These are phyloP conservation scores for Sapajus apella DNA, from an alignment of 2,113 vertebrate genomes.

Conservation along the genomic window DNA sequence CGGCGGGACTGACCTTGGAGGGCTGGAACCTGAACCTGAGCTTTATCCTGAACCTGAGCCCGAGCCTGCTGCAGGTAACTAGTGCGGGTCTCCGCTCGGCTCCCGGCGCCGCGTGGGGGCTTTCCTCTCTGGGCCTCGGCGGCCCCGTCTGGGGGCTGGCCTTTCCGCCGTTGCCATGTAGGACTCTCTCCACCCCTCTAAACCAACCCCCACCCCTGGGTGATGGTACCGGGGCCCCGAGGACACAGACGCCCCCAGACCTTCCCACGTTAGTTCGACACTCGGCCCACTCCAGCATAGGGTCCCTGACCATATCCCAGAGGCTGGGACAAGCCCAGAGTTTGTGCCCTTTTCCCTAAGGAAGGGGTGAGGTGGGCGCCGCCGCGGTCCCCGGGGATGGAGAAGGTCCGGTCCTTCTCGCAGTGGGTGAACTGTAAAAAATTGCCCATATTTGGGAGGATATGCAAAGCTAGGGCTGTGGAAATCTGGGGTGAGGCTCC, in stretches of 20 bases:
- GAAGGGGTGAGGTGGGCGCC: not conserved
- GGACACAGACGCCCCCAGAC: not conserved
- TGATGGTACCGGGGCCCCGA: fast-evolving
- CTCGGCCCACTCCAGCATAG: not conserved
- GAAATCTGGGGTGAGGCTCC: not conserved
- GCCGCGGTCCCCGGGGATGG: fast-evolving
- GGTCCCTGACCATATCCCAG: not conserved
- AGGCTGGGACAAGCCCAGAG: not conserved
- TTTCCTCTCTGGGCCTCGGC: not conserved
- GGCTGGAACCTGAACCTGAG: fast-evolving
- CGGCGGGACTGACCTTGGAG: fast-evolving
- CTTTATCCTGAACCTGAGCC: fast-evolving
- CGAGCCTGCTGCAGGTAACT: not conserved
- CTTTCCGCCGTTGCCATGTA: not conserved
- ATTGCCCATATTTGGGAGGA: not conserved
- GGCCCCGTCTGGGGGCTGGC: fast-evolving
- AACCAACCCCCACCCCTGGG: not conserved
- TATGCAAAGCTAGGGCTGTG: not conserved
- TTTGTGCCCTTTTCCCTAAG: fast-evolving
- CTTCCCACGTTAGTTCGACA: fast-evolving
- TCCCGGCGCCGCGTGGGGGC: fast-evolving
- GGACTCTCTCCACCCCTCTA: not conserved
- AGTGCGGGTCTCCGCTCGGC: fast-evolving
- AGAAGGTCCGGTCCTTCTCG: not conserved
- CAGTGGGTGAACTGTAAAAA: not conserved